Conservation (phyloP, 1,140 invertebrate genomes). For the Drosophila auraria region DNA sequence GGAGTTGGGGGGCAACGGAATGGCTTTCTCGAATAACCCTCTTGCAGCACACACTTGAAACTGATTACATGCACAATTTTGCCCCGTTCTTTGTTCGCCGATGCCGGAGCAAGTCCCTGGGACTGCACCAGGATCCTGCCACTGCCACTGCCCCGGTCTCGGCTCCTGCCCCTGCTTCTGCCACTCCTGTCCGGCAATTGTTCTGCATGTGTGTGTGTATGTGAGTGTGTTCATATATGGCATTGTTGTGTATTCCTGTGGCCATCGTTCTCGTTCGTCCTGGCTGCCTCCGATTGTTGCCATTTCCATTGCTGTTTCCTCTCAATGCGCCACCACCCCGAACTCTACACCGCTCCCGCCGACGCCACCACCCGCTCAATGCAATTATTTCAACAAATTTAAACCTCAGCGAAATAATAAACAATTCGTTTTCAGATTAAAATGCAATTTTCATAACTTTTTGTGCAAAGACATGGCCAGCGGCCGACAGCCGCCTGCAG, state of each 20-base stretch:
- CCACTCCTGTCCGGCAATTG: constrained; percentile 47
- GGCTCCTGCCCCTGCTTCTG: neutral
- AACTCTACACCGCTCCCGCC: neutral
- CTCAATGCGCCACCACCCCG: constrained; percentile 39
- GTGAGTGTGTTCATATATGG: constrained; percentile 51
- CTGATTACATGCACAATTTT: constrained; percentile 83
- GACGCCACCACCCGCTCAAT: constrained; percentile 43
- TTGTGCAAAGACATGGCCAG: constrained; percentile 66
- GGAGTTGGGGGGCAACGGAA: constrained; percentile 49
- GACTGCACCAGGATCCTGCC: constrained; percentile 29
- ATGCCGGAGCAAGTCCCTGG: constrained; percentile 49
- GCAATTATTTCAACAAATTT: constrained; percentile 84
- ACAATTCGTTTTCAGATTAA: constrained; percentile 84
- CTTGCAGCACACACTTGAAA: constrained; percentile 68
- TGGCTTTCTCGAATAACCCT: constrained; percentile 72
- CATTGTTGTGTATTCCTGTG: constrained; percentile 57
- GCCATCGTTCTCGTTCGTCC: constrained; percentile 52
- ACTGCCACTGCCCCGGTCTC: neutral
- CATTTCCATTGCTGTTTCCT: constrained; percentile 72
- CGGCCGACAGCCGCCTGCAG: constrained; percentile 13
- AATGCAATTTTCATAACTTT: constrained; percentile 84
- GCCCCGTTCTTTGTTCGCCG: constrained; percentile 74
- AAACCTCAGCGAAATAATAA: constrained; percentile 84
- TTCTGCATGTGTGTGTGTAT: constrained; percentile 36
- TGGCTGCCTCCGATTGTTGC: constrained; percentile 69